Conservation (phyloP, 2,888 invertebrate genomes). For the Schizotus pectinicornis region DNA sequence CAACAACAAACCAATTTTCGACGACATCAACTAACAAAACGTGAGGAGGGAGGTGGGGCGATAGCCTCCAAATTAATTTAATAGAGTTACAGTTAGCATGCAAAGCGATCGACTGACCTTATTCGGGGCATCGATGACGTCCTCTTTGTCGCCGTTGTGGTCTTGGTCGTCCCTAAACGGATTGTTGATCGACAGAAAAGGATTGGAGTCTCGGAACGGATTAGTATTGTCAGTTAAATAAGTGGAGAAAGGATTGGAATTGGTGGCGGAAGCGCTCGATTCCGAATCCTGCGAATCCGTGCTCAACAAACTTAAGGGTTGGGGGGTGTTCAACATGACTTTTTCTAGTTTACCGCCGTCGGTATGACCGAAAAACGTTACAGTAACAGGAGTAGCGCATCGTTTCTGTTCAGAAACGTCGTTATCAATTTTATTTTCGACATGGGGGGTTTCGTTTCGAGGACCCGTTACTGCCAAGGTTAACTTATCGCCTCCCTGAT, state of each 20-base stretch:
- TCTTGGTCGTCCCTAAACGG: conserved; percentile 48
- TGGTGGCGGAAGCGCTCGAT: conserved; percentile 39
- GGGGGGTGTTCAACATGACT: conserved; percentile 44
- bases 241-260: conserved; percentile 51
- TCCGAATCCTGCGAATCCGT: conserved; percentile 18
- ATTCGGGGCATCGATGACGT: conserved; percentile 28
- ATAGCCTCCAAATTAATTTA: too few relatives aligned
- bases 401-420: conserved; percentile 43
- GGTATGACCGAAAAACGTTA: conserved; percentile 63
- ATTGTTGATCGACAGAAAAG: conserved; percentile 55
- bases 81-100: not conserved
- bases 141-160: conserved; percentile 22
- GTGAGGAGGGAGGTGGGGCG: too few relatives aligned
- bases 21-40: too few relatives aligned
- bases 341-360: conserved; percentile 54
- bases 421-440: conserved; percentile 38
- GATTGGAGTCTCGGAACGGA: conserved; percentile 60
- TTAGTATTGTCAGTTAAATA: conserved; percentile 54
- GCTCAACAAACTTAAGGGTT: conserved; percentile 41
- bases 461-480: conserved; percentile 69
- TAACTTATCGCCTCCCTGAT: conserved; percentile 73
- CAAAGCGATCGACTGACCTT: conserved; percentile 35
- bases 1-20: conserved; percentile 3
- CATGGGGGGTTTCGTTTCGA: conserved; percentile 37
- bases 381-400: conserved; percentile 64